These are phyloP conservation scores for Periophthalmus magnuspinnatus DNA, from an alignment of 2,797 vertebrate species.

Conservation along the genomic window DNA sequence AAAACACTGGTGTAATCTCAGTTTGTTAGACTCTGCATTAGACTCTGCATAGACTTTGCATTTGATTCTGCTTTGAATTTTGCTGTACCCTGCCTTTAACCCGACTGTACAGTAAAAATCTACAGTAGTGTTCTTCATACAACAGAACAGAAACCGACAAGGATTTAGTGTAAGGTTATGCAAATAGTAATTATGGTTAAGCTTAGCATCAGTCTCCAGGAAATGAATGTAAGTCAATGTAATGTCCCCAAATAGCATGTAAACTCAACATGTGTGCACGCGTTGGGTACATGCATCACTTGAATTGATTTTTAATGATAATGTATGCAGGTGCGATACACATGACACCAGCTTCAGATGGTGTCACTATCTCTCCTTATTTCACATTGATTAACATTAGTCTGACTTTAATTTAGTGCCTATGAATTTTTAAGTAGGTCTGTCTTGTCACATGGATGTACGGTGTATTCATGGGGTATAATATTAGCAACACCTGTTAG, in stretches of 20 bases:
- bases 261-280: neutral
- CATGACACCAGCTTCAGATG: constrained; percentile 23
- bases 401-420: constrained; percentile 29
- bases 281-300: constrained; percentile 1
- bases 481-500: neutral
- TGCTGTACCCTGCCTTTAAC: no score
- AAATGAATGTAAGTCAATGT: neutral
- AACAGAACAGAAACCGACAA: no score
- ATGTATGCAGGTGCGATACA: constrained; percentile 22
- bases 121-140: no score
- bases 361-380: constrained; percentile 31
- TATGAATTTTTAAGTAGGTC: neutral
- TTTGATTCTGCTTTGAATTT: no score
- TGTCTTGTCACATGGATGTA: neutral
- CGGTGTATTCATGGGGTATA: neutral
- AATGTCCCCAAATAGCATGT: neutral
- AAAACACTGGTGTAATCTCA: no score
- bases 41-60: no score
- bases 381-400: constrained; percentile 40
- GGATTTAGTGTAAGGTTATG: no score
- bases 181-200: no score
- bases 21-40: no score
- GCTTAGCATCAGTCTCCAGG: neutral
- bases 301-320: constrained; percentile 26
- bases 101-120: no score